Evolutionary conservation across 2,113 vertebrate genomes (phyloP).

Genomic region (Oncorhynchus masou): DNA sequence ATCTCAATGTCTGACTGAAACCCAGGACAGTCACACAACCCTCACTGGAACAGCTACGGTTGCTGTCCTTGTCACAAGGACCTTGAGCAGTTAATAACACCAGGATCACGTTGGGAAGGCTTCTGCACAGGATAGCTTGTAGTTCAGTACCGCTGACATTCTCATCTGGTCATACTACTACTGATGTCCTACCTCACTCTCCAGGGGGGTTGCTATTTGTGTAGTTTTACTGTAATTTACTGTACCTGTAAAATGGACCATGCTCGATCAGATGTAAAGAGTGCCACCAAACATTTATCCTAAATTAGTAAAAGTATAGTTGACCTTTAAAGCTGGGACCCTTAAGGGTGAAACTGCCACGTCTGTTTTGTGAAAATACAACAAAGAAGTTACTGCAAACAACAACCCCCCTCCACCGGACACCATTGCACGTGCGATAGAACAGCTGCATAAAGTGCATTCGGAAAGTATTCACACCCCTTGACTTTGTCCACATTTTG

Average conservation of each 20-base stretch:
- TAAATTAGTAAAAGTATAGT: background rate
- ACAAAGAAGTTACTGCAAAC: no score
- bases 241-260: background rate
- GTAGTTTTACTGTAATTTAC: background rate
- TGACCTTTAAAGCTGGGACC: background rate
- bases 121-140: background rate
- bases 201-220: background rate
- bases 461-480: no score
- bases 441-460: no score
- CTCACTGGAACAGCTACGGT: background rate
- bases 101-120: background rate
- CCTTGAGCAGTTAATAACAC: background rate
- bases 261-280: background rate
- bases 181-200: background rate
- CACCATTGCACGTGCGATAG: no score
- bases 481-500: no score
- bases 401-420: no score
- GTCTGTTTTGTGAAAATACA: no score
- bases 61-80: background rate
- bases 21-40: background rate
- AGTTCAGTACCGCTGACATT: background rate
- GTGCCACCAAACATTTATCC: background rate
- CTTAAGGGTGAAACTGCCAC: no score
- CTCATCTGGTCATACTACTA: background rate
- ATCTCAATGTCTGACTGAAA: background rate